Evolutionary conservation across 2,888 invertebrate species (phyloP).

Genomic region (Oligia fasciuncula): DNA sequence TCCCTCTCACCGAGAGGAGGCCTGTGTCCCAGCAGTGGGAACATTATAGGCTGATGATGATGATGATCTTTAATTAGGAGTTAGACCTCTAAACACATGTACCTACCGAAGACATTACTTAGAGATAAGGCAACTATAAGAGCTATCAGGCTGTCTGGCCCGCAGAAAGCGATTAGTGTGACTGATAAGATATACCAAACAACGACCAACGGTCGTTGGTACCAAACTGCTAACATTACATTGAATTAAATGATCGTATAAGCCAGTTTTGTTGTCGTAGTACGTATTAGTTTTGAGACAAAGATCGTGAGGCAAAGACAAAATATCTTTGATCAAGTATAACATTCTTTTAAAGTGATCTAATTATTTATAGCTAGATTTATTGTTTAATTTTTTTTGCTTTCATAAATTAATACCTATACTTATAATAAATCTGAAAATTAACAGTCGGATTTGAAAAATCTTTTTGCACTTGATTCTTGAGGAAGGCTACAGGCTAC

Average conservation of each 20-base stretch:
- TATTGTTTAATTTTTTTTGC: too few relatives aligned
- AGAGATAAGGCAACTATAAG: constrained; percentile 56
- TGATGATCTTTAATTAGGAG: constrained; percentile 5
- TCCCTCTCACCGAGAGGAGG: too few relatives aligned
- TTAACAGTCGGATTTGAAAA: too few relatives aligned
- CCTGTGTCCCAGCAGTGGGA: too few relatives aligned
- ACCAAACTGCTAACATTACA: constrained; percentile 9
- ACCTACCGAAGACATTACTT: constrained; percentile 38
- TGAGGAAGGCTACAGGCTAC: too few relatives aligned
- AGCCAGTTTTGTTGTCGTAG: neutral
- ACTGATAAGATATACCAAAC: constrained; percentile 26
- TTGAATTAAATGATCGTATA: constrained; percentile 28
- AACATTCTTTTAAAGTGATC: too few relatives aligned
- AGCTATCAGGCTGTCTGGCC: constrained; percentile 66
- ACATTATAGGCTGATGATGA: too few relatives aligned
- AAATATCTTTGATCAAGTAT: neutral
- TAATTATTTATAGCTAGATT: neutral
- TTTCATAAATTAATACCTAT: too few relatives aligned
- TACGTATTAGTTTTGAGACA: neutral
- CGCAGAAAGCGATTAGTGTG: constrained; percentile 60
- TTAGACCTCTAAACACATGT: constrained; percentile 18
- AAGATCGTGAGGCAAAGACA: neutral
- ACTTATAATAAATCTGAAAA: too few relatives aligned
- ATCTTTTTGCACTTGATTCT: too few relatives aligned
- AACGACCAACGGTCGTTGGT: neutral